A percentile compares a stretch with the other conserved stretches of the same genome.
These are phyloP conservation scores for Megastigmus dorsalis DNA, from an alignment of 2,888 invertebrate species.

Conservation along the genomic window DNA sequence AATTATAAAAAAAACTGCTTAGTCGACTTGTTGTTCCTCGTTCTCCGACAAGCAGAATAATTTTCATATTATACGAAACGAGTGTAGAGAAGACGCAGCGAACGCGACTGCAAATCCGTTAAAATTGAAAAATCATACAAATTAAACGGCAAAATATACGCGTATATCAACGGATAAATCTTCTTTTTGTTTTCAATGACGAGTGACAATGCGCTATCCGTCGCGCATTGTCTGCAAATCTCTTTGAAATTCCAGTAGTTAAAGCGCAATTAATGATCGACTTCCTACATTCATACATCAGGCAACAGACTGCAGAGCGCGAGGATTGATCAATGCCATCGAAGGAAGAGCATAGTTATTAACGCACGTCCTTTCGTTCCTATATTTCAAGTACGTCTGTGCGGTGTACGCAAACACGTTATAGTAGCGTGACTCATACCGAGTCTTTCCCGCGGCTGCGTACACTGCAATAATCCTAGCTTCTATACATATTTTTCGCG, in stretches of 20 bases:
- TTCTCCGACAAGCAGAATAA: too few relatives aligned
- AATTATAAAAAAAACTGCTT: too few relatives aligned
- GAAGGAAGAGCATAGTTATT: conserved; percentile 47
- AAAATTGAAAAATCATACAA: conserved; percentile 25
- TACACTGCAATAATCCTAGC: neutral
- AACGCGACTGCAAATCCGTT: neutral
- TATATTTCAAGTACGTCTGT: conserved; percentile 30
- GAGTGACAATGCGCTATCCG: conserved; percentile 42
- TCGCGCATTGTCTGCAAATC: conserved; percentile 23
- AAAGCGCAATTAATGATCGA: conserved; percentile 45
- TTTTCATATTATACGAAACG: too few relatives aligned
- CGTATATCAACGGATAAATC: conserved; percentile 29
- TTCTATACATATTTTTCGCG: neutral
- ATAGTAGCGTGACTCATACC: conserved; percentile 45
- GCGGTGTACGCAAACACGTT: too few relatives aligned
- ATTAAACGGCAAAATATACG: conserved; percentile 29
- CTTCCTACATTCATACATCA: conserved; percentile 37
- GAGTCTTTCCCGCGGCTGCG: neutral
- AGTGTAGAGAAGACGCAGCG: too few relatives aligned
- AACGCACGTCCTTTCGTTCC: conserved; percentile 43
- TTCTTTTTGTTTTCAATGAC: conserved; percentile 37
- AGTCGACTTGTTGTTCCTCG: too few relatives aligned
- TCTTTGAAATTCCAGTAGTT: conserved; percentile 47
- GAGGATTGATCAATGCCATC: conserved; percentile 16
- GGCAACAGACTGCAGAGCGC: neutral